Conservation (phyloP, 2,797 vertebrate species). For the Picus viridis region DNA sequence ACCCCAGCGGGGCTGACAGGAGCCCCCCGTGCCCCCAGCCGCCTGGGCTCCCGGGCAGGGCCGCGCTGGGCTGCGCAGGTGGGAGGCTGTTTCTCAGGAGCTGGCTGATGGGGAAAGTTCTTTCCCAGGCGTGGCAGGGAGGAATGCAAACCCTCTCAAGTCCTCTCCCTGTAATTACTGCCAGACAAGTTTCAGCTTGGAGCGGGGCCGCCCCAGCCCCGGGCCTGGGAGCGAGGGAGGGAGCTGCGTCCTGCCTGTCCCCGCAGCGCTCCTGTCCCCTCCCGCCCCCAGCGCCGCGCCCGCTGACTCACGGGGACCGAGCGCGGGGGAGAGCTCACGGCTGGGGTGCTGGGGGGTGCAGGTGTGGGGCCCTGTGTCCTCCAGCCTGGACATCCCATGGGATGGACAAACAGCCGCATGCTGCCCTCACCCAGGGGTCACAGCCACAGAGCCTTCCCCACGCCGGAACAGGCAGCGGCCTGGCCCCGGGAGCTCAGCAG, state of each 20-base stretch:
- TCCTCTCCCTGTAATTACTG: slow-evolving; percentile 57
- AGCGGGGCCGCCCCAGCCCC: slow-evolving; percentile 24
- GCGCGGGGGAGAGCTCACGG: not conserved
- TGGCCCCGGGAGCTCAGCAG: fast-evolving
- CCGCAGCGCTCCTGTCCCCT: not conserved
- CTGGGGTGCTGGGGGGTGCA: fast-evolving
- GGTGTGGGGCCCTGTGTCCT: fast-evolving
- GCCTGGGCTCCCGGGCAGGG: not conserved
- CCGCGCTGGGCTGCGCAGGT: not conserved
- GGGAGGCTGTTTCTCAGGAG: slow-evolving; percentile 17
- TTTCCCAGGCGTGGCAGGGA: slow-evolving; percentile 50
- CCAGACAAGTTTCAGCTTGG: slow-evolving; percentile 59
- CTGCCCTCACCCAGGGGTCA: not conserved
- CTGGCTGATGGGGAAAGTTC: slow-evolving; percentile 48
- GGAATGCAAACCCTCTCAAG: slow-evolving; percentile 61
- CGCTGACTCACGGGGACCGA: not conserved
- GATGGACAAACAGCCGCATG: not conserved
- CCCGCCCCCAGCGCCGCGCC: slow-evolving; percentile 39
- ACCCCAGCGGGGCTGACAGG: fast-evolving
- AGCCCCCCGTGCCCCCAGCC: not conserved
- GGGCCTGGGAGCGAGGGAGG: not conserved
- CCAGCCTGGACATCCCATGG: not conserved
- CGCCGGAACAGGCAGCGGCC: fast-evolving
- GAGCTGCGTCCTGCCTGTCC: not conserved
- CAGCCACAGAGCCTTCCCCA: not conserved